Base-by-base conservation (phyloP, 1,140 invertebrate genomes). In the Papilio polytes region DNA sequence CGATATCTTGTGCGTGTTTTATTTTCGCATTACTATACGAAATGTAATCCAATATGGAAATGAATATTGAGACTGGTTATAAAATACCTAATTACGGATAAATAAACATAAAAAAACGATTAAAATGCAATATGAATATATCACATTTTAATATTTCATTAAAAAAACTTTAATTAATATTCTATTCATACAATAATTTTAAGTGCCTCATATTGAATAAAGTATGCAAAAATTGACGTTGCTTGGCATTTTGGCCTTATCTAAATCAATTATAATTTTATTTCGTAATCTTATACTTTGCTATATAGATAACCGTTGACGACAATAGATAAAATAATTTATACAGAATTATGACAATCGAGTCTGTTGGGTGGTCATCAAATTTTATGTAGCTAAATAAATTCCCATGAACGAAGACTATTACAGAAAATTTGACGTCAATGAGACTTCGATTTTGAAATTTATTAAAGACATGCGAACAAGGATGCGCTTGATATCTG, bases 271-370 rank as follows among this genome's bases (percentile, higher is more conserved):
- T 70, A 70, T 31, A 70, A 70, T 31, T 70, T 70, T 15, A 70
- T 70, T 70, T 70, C 63, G 63, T 70, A 70, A 70, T 70, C 26
- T 70, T 36, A 70, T 70, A 70, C 63, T 31, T 70, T 70, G 63
- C 63, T 70, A 31, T 70, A 70, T 31, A 31, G 63, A 70, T 31
- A 70, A 70, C 26, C 22, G 63, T 70, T 31, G 26, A 70, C 63
- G 63, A 70, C 63, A 70, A 18, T 15, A 70, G 22, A 70, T 70
- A 70, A 15, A 31, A 26, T 70, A 70, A 70, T 63, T 70, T 70
- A 70, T 15, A 15, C 10, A 13, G 59, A 22, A 26, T 26, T 26
- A 66, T 66, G 59, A 66, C 22, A 26, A 10, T 31, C 26, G 26
- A 70, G 63, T 70, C 63, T 13, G 63, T 70, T 66, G n/a, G 20